Evolutionary conservation across 2,113 vertebrate genomes (phyloP), one percentile per base, ranked within the genome.

Genomic region (Tachuris rubrigastra): DNA sequence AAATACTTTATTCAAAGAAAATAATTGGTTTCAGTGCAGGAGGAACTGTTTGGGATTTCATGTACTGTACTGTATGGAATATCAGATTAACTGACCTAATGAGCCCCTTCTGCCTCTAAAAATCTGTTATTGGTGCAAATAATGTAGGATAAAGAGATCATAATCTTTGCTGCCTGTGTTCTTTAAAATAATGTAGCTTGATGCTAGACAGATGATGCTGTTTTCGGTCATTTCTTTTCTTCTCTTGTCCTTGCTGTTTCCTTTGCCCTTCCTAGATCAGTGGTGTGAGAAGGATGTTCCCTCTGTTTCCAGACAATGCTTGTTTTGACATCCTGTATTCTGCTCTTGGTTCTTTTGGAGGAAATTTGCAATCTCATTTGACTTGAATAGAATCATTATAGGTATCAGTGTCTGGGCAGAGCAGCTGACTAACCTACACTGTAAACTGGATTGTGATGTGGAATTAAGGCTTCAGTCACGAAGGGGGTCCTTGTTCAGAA

Each of bases 31-130:
- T 83, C 27, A 28, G 41, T 66, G 82, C 21, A 73, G 55, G 58
- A 85, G 72, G 42, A 90, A 24, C 39, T 80, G 69, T 47, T 66
- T 89, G 77, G 66, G 42, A 71, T 90, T 91, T 87, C 23, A 35
- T 39, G 18, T 75, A 17, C 74, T 66, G 9, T 58, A 23, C 82
- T 67, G 42, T 10, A 47, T 42, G 39, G 47, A 28, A 28, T 92
- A 50, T 75, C 86, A 52, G 60, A 93, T 94, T 95, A 95, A 81
- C 30, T 77, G 53, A 69, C 56, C 44, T 94, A 66, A 82, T 66
- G 71, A 89, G 46, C 46, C 25, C 37, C 27, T 89, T 87, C 49
- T 89, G 85, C 78, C 27, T 81, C 39, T 80, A 27, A 85, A 79
- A 83, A 58, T 66, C 28, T 87, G 25, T 67, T 85, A 66, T 2